These are phyloP conservation scores for Ochropleura leucogaster DNA, from an alignment of 2,888 invertebrate genomes.

Conservation along the genomic window DNA sequence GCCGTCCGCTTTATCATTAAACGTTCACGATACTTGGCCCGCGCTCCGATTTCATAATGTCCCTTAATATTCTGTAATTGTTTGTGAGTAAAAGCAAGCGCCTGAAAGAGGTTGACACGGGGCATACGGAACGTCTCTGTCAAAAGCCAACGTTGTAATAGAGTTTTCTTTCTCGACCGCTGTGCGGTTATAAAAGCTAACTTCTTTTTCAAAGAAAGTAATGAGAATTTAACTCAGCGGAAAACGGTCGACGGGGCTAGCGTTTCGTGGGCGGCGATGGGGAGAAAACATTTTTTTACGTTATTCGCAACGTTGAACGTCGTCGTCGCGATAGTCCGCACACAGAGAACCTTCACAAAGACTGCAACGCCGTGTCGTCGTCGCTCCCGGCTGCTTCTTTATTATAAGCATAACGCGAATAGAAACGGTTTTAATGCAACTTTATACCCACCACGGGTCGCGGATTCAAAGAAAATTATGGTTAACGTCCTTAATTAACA, in stretches of 20 bases:
- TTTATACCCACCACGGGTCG: slow-evolving; percentile 75
- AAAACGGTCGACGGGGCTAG: slow-evolving; percentile 82
- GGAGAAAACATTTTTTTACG: slow-evolving; percentile 84
- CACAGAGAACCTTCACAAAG: slow-evolving; percentile 79
- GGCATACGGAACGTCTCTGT: slow-evolving; percentile 74
- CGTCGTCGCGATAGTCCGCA: slow-evolving; percentile 74
- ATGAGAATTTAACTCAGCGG: slow-evolving; percentile 89
- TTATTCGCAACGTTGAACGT: slow-evolving; percentile 78
- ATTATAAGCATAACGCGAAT: slow-evolving; percentile 81
- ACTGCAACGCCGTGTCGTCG: slow-evolving; percentile 63
- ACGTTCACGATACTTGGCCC: slow-evolving; percentile 80
- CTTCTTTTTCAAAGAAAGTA: slow-evolving; percentile 87
- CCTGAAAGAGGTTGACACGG: slow-evolving; percentile 77
- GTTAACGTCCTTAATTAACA: slow-evolving; percentile 77
- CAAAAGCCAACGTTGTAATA: slow-evolving; percentile 87
- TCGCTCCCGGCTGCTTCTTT: slow-evolving; percentile 76
- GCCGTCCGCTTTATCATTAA: slow-evolving; percentile 85
- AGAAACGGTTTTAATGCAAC: slow-evolving; percentile 81
- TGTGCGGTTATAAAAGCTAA: slow-evolving; percentile 85
- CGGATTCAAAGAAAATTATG: slow-evolving; percentile 78
- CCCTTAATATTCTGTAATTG: slow-evolving; percentile 82
- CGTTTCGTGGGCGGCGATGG: slow-evolving; percentile 78
- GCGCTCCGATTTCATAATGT: slow-evolving; percentile 78
- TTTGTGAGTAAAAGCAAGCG: slow-evolving; percentile 82
- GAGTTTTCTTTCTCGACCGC: slow-evolving; percentile 84